Conservation (phyloP, 2,113 vertebrate species). For the Pachypanchax playfairii region DNA sequence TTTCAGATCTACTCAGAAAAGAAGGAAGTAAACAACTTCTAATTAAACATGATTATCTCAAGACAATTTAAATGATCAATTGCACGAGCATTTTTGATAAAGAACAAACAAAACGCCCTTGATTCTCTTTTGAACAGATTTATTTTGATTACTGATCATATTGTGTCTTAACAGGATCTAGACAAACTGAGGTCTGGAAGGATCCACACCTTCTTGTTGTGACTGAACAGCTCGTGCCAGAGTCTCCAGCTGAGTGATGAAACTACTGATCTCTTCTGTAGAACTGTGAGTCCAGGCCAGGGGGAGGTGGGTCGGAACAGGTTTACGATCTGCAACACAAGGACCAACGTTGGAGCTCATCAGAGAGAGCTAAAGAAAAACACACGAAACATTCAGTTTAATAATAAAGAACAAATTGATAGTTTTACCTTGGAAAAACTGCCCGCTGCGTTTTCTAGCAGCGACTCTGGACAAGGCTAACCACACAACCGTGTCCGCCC, state of each 20-base stretch:
- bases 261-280: conserved; percentile 57
- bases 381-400: not conserved
- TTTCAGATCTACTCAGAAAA: not conserved
- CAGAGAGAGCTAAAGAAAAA: not conserved
- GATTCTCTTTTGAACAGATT: not conserved
- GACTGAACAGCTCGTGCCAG: conserved; percentile 51
- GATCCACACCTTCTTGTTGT: conserved; percentile 5
- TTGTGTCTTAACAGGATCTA: conserved; percentile 14
- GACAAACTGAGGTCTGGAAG: conserved; percentile 17
- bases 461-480: conserved; percentile 66
- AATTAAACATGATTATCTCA: too few species aligned
- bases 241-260: conserved; percentile 70
- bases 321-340: conserved; percentile 70
- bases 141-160: not conserved
- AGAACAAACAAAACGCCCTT: not conserved
- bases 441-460: conserved; percentile 53
- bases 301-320: conserved; percentile 71
- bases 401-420: not conserved
- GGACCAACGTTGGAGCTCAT: not conserved
- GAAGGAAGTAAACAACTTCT: too few species aligned
- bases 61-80: too few species aligned
- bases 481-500: conserved; percentile 76
- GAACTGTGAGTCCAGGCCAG: conserved; percentile 77
- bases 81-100: not conserved
- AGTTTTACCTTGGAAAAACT: conserved; percentile 75